Evolutionary conservation across 2,113 vertebrate genomes (phyloP), one percentile per base, ranked within the genome.

Genomic region (Rissa tridactyla): DNA sequence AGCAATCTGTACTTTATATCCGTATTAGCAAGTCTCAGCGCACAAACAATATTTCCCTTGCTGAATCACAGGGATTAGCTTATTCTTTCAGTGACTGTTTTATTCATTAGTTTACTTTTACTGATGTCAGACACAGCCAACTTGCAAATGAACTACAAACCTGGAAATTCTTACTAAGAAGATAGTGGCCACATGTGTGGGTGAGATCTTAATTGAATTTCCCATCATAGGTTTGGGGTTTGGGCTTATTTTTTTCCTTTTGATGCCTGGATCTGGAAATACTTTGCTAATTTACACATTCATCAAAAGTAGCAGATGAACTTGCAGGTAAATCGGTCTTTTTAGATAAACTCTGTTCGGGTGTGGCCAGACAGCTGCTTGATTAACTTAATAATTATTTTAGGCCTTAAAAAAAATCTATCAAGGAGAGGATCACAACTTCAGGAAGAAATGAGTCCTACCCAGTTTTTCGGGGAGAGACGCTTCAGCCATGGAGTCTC

Each of bases 41-140:
- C 38, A 78, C 88, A 92, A 96, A 97, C 77, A 90, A 16, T 85
- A 82, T 96, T 92, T 90, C 88, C 92, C 90, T 62, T 36, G 46
- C 65, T 86, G 75, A 93, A 92, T 96, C 91, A 97, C 61, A 10
- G 78, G 95, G 97, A 97, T 97, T 97, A 98, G 89, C 94, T 97
- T 97, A 94, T 96, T 97, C 96, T 81, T 96, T 97, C 94, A 82
- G 68, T 70, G 64, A 52, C 87, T 87, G 81, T 68, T 97, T 94
- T 94, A 95, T 97, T 97, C 79, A 82, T 92, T 87, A 68, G 49
- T 95, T 94, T 97, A 86, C 83, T 93, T 97, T 95, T 81, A 81
- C 88, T 80, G 61, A 66, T 93, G 80, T 80, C 92, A 94, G 92
- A 84, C 86, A 84, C 69, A 85, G 92, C 75, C 95, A 97, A 96